Evolutionary conservation across 1,140 invertebrate genomes (phyloP).

Genomic region (Coboldia fuscipes): DNA sequence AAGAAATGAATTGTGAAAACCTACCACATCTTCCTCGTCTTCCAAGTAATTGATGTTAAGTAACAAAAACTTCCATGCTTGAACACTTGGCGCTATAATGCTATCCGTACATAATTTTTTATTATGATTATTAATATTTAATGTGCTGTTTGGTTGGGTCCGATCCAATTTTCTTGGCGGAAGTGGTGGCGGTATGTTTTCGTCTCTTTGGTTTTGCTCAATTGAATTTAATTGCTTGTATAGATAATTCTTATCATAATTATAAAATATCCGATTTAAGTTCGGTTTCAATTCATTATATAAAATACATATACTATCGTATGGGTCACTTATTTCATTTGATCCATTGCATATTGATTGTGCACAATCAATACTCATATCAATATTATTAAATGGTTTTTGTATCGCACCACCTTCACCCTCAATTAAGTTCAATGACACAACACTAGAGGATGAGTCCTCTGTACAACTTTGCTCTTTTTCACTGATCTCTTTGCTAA

Average conservation of each 20-base stretch:
- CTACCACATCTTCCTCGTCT: slow-evolving; percentile 21
- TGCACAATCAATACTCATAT: not conserved
- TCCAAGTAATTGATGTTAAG: slow-evolving; percentile 13
- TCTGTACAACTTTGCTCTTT: not conserved
- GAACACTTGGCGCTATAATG: slow-evolving; percentile 9
- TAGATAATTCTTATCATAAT: too few relatives aligned
- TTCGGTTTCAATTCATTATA: slow-evolving; percentile 14
- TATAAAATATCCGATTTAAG: slow-evolving; percentile 14
- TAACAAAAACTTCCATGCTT: slow-evolving; percentile 13
- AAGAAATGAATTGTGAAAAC: slow-evolving; percentile 3
- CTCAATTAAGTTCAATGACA: not conserved
- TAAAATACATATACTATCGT: slow-evolving; percentile 14
- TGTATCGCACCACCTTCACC: too few relatives aligned
- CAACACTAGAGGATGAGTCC: not conserved
- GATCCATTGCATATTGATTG: not conserved
- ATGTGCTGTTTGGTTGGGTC: not conserved
- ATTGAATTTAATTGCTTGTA: not conserved
- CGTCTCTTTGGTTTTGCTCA: not conserved
- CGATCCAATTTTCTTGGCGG: not conserved
- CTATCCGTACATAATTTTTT: not conserved
- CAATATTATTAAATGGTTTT: too few relatives aligned
- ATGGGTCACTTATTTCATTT: not conserved
- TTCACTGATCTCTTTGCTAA: not conserved
- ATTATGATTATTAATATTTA: not conserved
- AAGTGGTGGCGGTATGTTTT: not conserved